Evolutionary conservation across 2,888 invertebrate genomes (phyloP), one percentile per base, ranked within the genome.

Genomic region (Loripinus fragilis): DNA sequence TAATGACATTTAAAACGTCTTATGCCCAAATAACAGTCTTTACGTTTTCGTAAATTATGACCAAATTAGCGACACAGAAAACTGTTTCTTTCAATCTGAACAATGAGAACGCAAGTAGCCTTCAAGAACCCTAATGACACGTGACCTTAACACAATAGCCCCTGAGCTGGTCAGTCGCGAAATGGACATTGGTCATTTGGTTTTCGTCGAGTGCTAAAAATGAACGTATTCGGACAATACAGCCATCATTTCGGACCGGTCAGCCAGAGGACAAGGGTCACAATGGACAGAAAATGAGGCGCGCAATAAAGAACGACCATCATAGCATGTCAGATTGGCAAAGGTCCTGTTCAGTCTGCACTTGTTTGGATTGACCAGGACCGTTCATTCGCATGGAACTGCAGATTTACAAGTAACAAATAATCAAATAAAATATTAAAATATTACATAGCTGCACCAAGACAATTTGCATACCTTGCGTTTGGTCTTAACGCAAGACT

Each of bases 181-280:
- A 60, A 23, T 60, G 60, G 60, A 33, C 60, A 60, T 60, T 60
- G 60, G 60, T 60, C 60, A 60, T 33, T 60, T 68, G 76, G 80
- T 79, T 84, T 84, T 84, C 84, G 81, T 81, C 74, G 80, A 78
- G 71, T 70, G 70, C 77, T 72, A 73, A 77, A 38, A 75, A 75
- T 80, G 80, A 77, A 77, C 79, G 78, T 71, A 48, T 73, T 71
- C 38, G 79, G 77, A 84, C 84, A 84, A 84, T 81, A 74, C 81
- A 68, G 67, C 73, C 73, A 78, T 81, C 84, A 81, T 74, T 81
- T 76, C 78, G 84, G 81, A 80, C 81, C 84, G 84, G 84, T 81
- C 84, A 84, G 48, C 42, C 17, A 73, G 60, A 75, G 84, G 84
- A 84, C 84, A 84, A 38, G 76, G 84, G 84, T 84, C 84, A 84